A percentile compares a stretch with the other conserved stretches of the same genome.
Evolutionary conservation across 2,113 vertebrate species (phyloP).

Genomic region (Daboia siamensis): DNA sequence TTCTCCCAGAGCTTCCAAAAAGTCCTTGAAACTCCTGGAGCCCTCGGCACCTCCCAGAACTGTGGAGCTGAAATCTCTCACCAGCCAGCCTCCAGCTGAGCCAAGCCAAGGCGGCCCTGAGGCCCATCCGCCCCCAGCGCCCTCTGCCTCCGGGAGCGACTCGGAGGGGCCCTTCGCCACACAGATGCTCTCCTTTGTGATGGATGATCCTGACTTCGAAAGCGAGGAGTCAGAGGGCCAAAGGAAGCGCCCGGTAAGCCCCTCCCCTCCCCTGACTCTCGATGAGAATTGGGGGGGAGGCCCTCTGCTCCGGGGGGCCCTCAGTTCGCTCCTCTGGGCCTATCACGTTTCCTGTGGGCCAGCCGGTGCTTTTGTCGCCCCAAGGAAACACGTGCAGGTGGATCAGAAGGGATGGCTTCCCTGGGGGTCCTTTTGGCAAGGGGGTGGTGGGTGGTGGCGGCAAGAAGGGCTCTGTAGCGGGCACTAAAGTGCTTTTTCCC

Average conservation of each 20-base stretch:
- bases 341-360: not conserved
- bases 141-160: slow-evolving; percentile 76
- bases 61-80: slow-evolving; percentile 46
- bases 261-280: not conserved
- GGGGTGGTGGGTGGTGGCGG: not conserved
- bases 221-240: slow-evolving; percentile 83
- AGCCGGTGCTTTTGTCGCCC: not conserved
- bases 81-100: slow-evolving; percentile 35
- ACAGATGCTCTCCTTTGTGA: slow-evolving; percentile 93
- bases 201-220: slow-evolving; percentile 97
- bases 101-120: slow-evolving; percentile 39
- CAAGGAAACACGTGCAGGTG: not conserved
- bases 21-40: slow-evolving; percentile 54
- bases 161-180: slow-evolving; percentile 83
- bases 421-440: not conserved
- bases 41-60: slow-evolving; percentile 58
- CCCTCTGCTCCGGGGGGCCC: not conserved
- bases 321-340: not conserved
- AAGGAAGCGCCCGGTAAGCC: slow-evolving; percentile 67
- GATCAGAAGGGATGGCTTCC: not conserved
- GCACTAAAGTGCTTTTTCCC: not conserved
- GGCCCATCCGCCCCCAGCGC: slow-evolving; percentile 12
- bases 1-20: slow-evolving; percentile 64
- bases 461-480: not conserved
- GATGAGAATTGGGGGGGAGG: too few relatives aligned